These are phyloP conservation scores for Girardia tigrina DNA, from an alignment of 2,888 invertebrate species.

Conservation along the genomic window DNA sequence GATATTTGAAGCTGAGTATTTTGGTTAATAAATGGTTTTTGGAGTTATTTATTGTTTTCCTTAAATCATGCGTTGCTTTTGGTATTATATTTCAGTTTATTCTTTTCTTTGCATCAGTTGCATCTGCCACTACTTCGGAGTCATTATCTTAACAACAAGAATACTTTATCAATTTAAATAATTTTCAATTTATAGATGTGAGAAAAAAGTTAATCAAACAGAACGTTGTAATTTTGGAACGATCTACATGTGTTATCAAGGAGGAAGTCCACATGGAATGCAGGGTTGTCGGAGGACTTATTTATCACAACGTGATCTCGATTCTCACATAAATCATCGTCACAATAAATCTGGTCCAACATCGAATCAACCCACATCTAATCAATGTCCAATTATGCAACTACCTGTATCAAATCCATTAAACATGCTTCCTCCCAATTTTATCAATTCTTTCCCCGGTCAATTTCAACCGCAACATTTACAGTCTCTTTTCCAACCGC, in stretches of 20 bases:
- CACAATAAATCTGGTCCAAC: slow-evolving; percentile 51
- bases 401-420: not conserved
- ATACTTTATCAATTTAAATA: too few relatives aligned
- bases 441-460: not conserved
- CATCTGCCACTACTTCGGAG: too few relatives aligned
- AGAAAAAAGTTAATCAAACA: not conserved
- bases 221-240: slow-evolving; percentile 27
- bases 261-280: slow-evolving; percentile 27
- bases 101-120: too few relatives aligned
- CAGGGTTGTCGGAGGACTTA: slow-evolving; percentile 76
- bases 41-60: too few relatives aligned
- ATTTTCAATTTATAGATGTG: slow-evolving; percentile 19
- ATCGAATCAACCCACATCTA: not conserved
- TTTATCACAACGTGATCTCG: slow-evolving; percentile 65
- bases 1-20: too few relatives aligned
- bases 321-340: slow-evolving; percentile 78
- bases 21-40: too few relatives aligned
- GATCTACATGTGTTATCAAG: slow-evolving; percentile 31
- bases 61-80: too few relatives aligned
- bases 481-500: not conserved
- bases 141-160: too few relatives aligned
- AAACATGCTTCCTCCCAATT: slow-evolving; percentile 10
- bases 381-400: not conserved
- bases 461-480: slow-evolving; percentile 6
- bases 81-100: too few relatives aligned